These are phyloP conservation scores for Scyliorhinus canicula DNA, from an alignment of 2,797 vertebrate genomes.

Conservation along the genomic window DNA sequence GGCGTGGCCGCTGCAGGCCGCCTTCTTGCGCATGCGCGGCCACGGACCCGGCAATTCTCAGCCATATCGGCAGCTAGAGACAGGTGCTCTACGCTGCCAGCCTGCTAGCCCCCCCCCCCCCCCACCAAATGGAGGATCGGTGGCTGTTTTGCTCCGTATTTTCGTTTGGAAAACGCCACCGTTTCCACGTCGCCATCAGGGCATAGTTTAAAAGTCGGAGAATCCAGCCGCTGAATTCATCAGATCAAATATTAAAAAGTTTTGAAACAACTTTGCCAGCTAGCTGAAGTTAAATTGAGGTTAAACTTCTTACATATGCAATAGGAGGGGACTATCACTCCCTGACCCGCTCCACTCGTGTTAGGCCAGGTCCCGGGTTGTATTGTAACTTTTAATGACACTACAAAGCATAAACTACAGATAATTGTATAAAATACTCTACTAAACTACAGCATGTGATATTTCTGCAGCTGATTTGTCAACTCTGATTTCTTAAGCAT, in stretches of 20 bases:
- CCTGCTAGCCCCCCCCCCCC: too few species aligned
- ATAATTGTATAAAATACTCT: not conserved
- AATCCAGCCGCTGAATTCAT: too few species aligned
- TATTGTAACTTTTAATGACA: not conserved
- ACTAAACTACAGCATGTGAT: not conserved
- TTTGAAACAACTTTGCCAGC: not conserved
- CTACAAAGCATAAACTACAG: not conserved
- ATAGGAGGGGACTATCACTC: not conserved
- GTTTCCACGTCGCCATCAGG: too few species aligned
- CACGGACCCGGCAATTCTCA: too few species aligned
- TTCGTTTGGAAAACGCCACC: too few species aligned
- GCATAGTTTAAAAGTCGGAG: too few species aligned
- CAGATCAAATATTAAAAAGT: not conserved
- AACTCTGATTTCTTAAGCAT: not conserved
- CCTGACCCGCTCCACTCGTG: not conserved
- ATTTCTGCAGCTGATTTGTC: not conserved
- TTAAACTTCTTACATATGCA: not conserved
- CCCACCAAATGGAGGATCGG: too few species aligned
- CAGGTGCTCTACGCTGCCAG: too few species aligned
- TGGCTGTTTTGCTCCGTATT: too few species aligned
- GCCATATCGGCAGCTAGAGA: too few species aligned
- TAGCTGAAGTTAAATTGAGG: not conserved
- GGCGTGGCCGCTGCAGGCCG: too few species aligned
- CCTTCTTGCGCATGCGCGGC: too few species aligned
- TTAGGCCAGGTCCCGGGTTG: not conserved